Base-by-base conservation (phyloP, 2,888 invertebrate species). In the Drosophila putrida region DNA sequence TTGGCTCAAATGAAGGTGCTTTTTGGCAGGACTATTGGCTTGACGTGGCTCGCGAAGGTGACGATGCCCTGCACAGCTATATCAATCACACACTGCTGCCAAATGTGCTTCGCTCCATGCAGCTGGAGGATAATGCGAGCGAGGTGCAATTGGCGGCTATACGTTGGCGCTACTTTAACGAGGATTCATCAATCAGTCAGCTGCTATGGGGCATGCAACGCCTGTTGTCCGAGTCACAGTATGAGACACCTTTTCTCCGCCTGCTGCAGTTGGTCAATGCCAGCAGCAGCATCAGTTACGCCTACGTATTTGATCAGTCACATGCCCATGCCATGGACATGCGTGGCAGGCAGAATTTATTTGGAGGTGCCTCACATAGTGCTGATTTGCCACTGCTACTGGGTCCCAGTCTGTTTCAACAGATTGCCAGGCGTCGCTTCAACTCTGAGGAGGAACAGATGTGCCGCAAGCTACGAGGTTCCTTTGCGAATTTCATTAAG, bases 1-100 rank as follows among this genome's bases (percentile, higher is more conserved):
- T 95, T 54, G 94, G 95, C n/a, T 94, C 94, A 80, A 94, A 95
- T 75, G 95, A 95, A 90, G 94, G 94, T 31, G 93, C 95, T 44
- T 94, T 95, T 75, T 93, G 94, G 93, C 79, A 93, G 94, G 94
- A 93, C 80, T 93, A 93, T 81, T 95, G 95, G 94, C 91, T 94
- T 55, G 94, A 95, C 75, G 91, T 95, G 67, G 93, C 94, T 8
- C 93, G 94, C 65, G 94, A 94, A 85, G 94, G 94, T 13, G 93
- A 93, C 51, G 82, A 91, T 50, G 93, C 94, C 53, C 91, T 95
- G 38, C 93, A 93, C 60, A 93, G 94, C 64, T 95, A 94, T 81
- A 93, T 94, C 44, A 94, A 94, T 74, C 92, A 93, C 63, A 93
- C 94, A 41, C 92, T 94, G 57, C 93, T 96, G 78, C 95, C 95